Conservation (phyloP, 2,888 invertebrate genomes). For the Philereme vetulata region DNA sequence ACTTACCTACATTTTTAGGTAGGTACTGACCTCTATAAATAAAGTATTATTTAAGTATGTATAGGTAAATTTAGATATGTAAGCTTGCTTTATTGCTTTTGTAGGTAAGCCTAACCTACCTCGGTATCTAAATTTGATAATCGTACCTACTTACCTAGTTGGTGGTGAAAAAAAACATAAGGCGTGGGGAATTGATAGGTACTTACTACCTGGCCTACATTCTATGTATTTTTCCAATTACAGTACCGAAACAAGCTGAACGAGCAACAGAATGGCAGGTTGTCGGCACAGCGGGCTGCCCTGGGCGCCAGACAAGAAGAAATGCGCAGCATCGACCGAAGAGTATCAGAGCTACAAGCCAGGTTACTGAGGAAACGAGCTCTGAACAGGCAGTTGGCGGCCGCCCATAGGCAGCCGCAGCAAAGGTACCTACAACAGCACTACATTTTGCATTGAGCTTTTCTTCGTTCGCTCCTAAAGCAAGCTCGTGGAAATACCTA, state of each 20-base stretch:
- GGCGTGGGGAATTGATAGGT: too few relatives aligned
- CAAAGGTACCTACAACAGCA: conserved; percentile 51
- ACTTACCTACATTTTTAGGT: too few relatives aligned
- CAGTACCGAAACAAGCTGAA: conserved; percentile 98
- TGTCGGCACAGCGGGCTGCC: conserved; percentile 94
- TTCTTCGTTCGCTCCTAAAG: too few relatives aligned
- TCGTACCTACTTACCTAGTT: too few relatives aligned
- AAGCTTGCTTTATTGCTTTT: too few relatives aligned
- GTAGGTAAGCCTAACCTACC: too few relatives aligned
- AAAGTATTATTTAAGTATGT: too few relatives aligned
- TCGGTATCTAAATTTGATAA: too few relatives aligned
- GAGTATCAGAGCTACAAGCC: conserved; percentile 97
- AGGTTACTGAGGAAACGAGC: conserved; percentile 94
- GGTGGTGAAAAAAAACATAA: too few relatives aligned
- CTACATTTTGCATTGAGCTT: not conserved
- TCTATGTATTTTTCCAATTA: conserved; percentile 50
- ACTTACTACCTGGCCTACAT: not conserved
- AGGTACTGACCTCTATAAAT: too few relatives aligned
- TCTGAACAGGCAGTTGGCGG: conserved; percentile 87
- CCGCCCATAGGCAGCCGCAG: conserved; percentile 74
- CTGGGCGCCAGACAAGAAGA: conserved; percentile 95
- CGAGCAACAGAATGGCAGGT: conserved; percentile 95
- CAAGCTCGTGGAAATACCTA: too few relatives aligned
- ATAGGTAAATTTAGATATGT: too few relatives aligned
- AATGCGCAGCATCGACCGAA: conserved; percentile 94